Evolutionary conservation across 2,888 invertebrate species (phyloP).

Genomic region (Hoplodrina ambigua): DNA sequence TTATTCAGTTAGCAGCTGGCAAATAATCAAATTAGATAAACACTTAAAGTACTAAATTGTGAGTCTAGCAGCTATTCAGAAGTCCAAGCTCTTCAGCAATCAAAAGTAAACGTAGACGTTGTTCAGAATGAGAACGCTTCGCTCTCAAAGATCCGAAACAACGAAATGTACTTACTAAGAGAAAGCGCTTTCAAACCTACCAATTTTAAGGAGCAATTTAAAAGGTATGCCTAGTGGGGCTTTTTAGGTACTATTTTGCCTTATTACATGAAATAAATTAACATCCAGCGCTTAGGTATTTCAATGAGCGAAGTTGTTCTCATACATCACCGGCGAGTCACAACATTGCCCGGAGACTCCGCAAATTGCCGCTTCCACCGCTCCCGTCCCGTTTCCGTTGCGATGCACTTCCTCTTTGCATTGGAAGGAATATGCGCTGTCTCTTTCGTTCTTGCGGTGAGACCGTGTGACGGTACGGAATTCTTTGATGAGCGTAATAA

Average conservation of each 20-base stretch:
- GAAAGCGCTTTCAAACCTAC: constrained; percentile 60
- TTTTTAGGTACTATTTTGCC: constrained; percentile 65
- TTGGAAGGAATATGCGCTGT: constrained; percentile 54
- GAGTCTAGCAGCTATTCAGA: constrained; percentile 34
- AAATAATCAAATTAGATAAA: constrained; percentile 29
- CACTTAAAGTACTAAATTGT: constrained; percentile 22
- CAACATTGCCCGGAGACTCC: constrained; percentile 63
- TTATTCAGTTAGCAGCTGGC: not conserved
- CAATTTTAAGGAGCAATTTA: constrained; percentile 63
- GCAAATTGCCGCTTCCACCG: constrained; percentile 67
- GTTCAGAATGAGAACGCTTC: constrained; percentile 53
- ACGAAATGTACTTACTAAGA: constrained; percentile 63
- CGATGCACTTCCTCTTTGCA: constrained; percentile 68
- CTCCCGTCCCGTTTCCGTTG: constrained; percentile 69
- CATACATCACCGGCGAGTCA: constrained; percentile 71
- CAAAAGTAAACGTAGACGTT: constrained; percentile 57
- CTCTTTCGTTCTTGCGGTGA: constrained; percentile 52
- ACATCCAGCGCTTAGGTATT: constrained; percentile 73
- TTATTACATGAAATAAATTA: constrained; percentile 75
- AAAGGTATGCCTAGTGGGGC: constrained; percentile 64
- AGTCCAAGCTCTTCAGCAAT: constrained; percentile 47
- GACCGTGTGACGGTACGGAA: constrained; percentile 44
- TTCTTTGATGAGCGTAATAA: constrained; percentile 56
- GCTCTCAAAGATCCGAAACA: constrained; percentile 60
- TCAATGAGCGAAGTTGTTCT: constrained; percentile 73